phyloP scores from a whole-genome alignment of 1,140 invertebrate species.

The Eufriesea mexicana region DNA sequence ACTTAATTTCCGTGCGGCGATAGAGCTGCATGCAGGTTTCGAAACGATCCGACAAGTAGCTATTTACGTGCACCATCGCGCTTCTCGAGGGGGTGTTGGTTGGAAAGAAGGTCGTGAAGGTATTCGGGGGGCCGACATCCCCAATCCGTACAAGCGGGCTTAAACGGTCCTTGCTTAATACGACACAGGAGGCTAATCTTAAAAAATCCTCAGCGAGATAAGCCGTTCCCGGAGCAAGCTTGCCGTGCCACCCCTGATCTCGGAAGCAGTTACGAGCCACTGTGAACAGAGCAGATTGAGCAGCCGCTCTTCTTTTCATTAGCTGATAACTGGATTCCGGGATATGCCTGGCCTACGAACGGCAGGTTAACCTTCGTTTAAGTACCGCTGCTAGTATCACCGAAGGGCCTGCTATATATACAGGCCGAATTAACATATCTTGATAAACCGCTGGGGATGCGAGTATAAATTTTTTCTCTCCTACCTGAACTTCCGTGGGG shows the following conservation, averaged over 20 bases:
- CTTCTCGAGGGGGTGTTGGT: conserved; percentile 60
- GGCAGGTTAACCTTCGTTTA: conserved; percentile 73
- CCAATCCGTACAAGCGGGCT: conserved; percentile 71
- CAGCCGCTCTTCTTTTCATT: conserved; percentile 78
- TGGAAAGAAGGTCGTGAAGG: conserved; percentile 30
- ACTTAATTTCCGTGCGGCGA: conserved; percentile 53
- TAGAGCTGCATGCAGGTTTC: conserved; percentile 50
- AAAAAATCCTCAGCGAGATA: conserved; percentile 74
- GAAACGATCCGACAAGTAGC: conserved; percentile 81
- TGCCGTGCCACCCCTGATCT: conserved; percentile 45
- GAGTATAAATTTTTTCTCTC: conserved; percentile 46
- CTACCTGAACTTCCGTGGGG: conserved; percentile 9
- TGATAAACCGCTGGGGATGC: conserved; percentile 52
- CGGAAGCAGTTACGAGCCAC: conserved; percentile 58
- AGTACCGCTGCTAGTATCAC: conserved; percentile 50
- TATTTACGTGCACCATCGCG: conserved; percentile 78
- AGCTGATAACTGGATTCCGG: conserved; percentile 75
- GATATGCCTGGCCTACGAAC: conserved; percentile 77
- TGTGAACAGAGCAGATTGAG: conserved; percentile 65
- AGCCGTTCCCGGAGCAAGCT: conserved; percentile 70
- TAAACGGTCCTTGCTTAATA: conserved; percentile 78
- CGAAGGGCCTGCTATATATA: conserved; percentile 32
- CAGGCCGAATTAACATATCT: conserved; percentile 64
- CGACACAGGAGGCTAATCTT: conserved; percentile 82
- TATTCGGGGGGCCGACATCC: conserved; percentile 27